Evolutionary conservation across 1,140 invertebrate genomes (phyloP).

Genomic region (Listronotus bonariensis): DNA sequence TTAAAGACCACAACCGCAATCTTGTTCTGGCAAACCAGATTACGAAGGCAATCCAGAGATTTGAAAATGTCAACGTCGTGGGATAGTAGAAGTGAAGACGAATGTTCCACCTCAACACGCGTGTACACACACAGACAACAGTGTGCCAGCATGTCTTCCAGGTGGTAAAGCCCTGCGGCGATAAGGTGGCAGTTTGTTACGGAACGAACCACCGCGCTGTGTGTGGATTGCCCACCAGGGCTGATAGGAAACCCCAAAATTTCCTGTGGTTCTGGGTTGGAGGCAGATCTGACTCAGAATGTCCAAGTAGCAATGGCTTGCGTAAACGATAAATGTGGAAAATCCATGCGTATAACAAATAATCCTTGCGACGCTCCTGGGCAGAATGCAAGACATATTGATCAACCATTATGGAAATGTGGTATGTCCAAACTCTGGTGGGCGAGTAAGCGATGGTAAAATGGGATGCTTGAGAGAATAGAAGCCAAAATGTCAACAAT

Average conservation of each 20-base stretch:
- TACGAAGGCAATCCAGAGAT: constrained; percentile 82
- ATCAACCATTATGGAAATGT: constrained; percentile 77
- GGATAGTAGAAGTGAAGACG: constrained; percentile 74
- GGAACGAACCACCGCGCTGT: constrained; percentile 79
- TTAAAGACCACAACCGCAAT: constrained; percentile 82
- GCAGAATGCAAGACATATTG: constrained; percentile 76
- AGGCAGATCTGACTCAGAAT: constrained; percentile 75
- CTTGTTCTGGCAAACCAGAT: constrained; percentile 78
- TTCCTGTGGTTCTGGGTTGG: constrained; percentile 74
- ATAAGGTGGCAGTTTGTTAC: constrained; percentile 71
- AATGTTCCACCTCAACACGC: constrained; percentile 77
- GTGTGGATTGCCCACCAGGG: constrained; percentile 80
- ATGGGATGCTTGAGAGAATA: constrained; percentile 69
- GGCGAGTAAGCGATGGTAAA: constrained; percentile 67
- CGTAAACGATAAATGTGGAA: constrained; percentile 76
- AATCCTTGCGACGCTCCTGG: constrained; percentile 71
- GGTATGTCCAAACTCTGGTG: constrained; percentile 79
- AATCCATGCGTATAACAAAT: constrained; percentile 70
- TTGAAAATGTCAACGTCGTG: constrained; percentile 71
- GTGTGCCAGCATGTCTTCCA: constrained; percentile 75
- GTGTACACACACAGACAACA: constrained; percentile 77
- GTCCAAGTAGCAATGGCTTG: constrained; percentile 76
- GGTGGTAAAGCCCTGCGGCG: constrained; percentile 57
- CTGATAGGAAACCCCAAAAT: constrained; percentile 79
- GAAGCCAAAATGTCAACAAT: constrained; percentile 68